Base-by-base conservation (phyloP, 2,113 vertebrate genomes). In the Macquaria ambigua region DNA sequence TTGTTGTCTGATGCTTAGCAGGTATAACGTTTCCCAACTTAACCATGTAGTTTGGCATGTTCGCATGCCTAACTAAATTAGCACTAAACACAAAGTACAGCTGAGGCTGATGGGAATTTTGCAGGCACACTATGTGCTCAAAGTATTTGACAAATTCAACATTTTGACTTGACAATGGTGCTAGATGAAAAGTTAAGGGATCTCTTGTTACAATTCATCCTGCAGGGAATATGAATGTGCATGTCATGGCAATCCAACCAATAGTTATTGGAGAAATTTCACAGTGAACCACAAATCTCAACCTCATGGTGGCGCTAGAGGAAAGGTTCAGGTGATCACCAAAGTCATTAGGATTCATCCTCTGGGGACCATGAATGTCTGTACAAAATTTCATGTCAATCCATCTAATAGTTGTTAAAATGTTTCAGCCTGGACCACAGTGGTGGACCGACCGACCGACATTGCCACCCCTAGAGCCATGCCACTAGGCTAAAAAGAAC, bases 141-240 rank as follows among this genome's bases (percentile, higher is more conserved):
- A 21, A 20, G 50, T 31, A 31, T 31, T 31, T 1, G 28, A 31
- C 28, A 31, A 31, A 31, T 31, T 31, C 1, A 31, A 50, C 59
- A 12, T 15, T 77, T 23, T 84, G 82, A 75, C 18, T 41, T 55
- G 34, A n/a, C 34, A 59, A n/a, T 81, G 72, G 34, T 52, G 53
- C n/a, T 18, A 8, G 21, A 77, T 53, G 56, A 39, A 46, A 46
- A 3, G 10, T 46, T 46, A 77, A 21, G 31, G 18, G 18, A 58
- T 14, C 16, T 14, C 6, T 16, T 37, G 25, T 31, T 23, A 9
- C 25, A 6, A 46, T 52, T 62, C 8, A 48, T 48, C n/a, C 66
- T 9, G 14, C 18, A 8, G n/a, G n/a, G 21, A 25, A 75, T 11
- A 48, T 75, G 7, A 28, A 34, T 12, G 56, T 23, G 4, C 20